Base-by-base conservation (phyloP, 2,888 invertebrate genomes). In the Tinea semifulvella region DNA sequence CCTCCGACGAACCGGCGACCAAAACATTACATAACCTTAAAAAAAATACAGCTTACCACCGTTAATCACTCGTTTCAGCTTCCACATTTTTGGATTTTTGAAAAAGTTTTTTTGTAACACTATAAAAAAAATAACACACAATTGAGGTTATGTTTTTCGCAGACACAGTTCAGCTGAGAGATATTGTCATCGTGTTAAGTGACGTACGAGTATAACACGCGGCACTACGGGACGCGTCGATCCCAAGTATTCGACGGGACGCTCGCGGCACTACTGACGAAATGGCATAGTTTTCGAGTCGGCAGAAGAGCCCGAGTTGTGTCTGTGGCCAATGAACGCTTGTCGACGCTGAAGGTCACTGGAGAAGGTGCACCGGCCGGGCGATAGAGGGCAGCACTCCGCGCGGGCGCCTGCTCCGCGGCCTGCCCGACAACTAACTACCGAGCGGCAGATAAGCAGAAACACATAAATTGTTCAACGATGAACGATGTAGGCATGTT, bases 401-500 rank as follows among this genome's bases (percentile, higher is more conserved):
- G 40, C 65, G 13, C 76, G 70, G 67, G 72, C 61, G 61, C 55
- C 68, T 63, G 53, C 63, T 54, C 50, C 61, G 72, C 64, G 63
- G 73, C 75, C 72, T 74, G 74, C 71, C 69, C 69, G 66, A 68
- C 74, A 75, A 79, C 77, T 76, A 73, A 68, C 63, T 64, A 65
- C 8, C 40, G 13, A n/a, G 40, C 22, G 31, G 2, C 66, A 73
- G 79, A 79, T 79, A 77, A 77, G 76, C 71, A 64, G 68, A 40
- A 40, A 11, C n/a, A 35, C 35, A 35, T 35, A 36, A 36, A 18
- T 18, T 18, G 36, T 18, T 36, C 16, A n/a, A 35, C 14, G 13
- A 35, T 28, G 35, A 35, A 26, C 6, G 11, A 26, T 26, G 11
- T n/a, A 22, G 11, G 6, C 26, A n/a, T n/a, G n/a, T n/a, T n/a